Evolutionary conservation across 2,113 vertebrate species (phyloP).

Genomic region (Etia nguti): DNA sequence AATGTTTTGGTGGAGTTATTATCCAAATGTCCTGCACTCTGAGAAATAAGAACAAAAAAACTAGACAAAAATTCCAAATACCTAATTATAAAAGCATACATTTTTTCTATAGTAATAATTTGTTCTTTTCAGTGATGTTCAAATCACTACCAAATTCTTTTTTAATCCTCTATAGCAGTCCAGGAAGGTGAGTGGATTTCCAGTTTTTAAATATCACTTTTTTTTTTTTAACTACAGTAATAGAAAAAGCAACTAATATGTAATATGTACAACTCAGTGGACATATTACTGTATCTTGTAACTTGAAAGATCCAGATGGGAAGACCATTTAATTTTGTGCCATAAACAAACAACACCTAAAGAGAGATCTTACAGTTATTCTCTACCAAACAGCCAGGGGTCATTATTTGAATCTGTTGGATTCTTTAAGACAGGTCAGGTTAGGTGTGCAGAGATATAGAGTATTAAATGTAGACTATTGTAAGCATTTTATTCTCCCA

Average conservation of each 20-base stretch:
- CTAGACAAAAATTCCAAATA: not conserved
- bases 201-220: not conserved
- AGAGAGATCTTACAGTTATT: not conserved
- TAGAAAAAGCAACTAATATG: not conserved
- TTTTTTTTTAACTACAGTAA: not conserved
- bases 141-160: not conserved
- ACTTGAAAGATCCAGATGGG: not conserved
- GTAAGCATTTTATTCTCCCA: not conserved
- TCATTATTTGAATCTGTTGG: not conserved
- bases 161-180: not conserved
- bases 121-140: not conserved
- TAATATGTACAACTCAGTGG: not conserved
- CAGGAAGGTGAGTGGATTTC: not conserved
- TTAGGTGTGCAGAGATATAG: not conserved
- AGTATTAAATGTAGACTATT: not conserved
- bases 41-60: not conserved
- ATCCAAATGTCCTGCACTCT: not conserved
- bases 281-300: not conserved
- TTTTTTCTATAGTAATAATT: not conserved
- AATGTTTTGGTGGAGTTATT: not conserved
- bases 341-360: not conserved
- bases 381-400: not conserved
- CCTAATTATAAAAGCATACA: not conserved
- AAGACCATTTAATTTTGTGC: not conserved
- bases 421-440: not conserved